Evolutionary conservation across 1,140 invertebrate species (phyloP).

Genomic region (Brachionus rubens): DNA sequence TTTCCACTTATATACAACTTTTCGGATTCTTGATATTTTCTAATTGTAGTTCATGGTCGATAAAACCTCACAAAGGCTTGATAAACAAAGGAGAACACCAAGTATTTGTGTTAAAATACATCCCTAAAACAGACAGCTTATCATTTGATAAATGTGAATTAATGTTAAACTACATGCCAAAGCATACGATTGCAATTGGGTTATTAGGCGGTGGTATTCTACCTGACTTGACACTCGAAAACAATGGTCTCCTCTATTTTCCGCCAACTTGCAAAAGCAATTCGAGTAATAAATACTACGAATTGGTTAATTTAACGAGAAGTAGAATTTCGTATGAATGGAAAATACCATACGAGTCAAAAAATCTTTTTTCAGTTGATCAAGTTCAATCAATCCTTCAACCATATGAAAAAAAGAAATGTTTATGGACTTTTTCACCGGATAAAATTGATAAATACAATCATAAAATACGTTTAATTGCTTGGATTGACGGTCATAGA

Average conservation of each 20-base stretch:
- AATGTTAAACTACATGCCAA: slow-evolving; percentile 23
- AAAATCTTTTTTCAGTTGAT: slow-evolving; percentile 52
- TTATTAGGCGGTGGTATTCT: slow-evolving; percentile 55
- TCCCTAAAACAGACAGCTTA: slow-evolving; percentile 48
- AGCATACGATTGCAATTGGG: neutral
- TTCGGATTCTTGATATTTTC: neutral
- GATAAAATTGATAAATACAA: slow-evolving; percentile 53
- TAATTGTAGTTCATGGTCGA: slow-evolving; percentile 7
- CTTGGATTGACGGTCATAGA: slow-evolving; percentile 56
- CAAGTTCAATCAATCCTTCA: slow-evolving; percentile 54
- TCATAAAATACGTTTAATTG: slow-evolving; percentile 56
- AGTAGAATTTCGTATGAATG: slow-evolving; percentile 58
- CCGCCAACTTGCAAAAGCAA: slow-evolving; percentile 58
- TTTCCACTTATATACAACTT: too few species aligned
- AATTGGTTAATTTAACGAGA: slow-evolving; percentile 56
- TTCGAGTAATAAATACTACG: slow-evolving; percentile 51
- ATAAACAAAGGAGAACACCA: slow-evolving; percentile 49
- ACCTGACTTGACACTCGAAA: slow-evolving; percentile 54
- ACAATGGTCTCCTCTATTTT: slow-evolving; percentile 56
- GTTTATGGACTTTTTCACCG: slow-evolving; percentile 56
- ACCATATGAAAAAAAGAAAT: slow-evolving; percentile 58
- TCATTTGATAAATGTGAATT: neutral
- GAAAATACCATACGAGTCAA: slow-evolving; percentile 53
- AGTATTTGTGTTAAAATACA: slow-evolving; percentile 54
- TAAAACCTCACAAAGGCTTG: slow-evolving; percentile 32